phyloP scores from a whole-genome alignment of 2,113 vertebrate genomes.

The Coturnix japonica region DNA sequence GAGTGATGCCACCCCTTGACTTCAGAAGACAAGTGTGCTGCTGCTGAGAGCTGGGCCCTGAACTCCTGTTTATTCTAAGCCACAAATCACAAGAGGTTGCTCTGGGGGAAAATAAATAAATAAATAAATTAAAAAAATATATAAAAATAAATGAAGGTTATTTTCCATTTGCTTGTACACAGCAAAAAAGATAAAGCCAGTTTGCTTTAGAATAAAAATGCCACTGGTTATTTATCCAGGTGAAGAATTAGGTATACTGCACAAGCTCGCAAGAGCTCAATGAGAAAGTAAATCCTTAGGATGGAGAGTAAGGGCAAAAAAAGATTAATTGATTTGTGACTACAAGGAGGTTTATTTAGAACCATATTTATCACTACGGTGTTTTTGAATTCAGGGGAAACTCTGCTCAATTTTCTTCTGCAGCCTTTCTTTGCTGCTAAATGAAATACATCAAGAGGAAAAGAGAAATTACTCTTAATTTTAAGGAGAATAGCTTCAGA shows the following conservation, averaged over 20 bases:
- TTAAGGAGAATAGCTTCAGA: constrained; percentile 27
- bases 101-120: not conserved
- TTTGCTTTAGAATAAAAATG: constrained; percentile 68
- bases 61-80: not conserved
- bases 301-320: constrained; percentile 22
- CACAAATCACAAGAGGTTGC: not conserved
- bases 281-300: constrained; percentile 67
- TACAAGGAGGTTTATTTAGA: constrained; percentile 71
- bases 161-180: constrained; percentile 45
- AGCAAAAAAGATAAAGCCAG: constrained; percentile 55
- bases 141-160: not conserved
- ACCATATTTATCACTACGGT: constrained; percentile 76
- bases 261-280: constrained; percentile 35
- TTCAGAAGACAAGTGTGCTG: not conserved
- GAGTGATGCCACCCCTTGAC: fast-evolving
- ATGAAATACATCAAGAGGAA: constrained; percentile 23
- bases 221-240: constrained; percentile 69
- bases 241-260: constrained; percentile 51
- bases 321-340: constrained; percentile 71
- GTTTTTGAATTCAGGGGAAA: constrained; percentile 69
- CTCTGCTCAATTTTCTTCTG: constrained; percentile 70
- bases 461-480: constrained; percentile 53
- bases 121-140: not conserved
- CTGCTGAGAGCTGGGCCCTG: not conserved
- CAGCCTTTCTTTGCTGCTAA: constrained; percentile 35